A percentile compares a stretch with the other conserved stretches of the same genome.
These are phyloP conservation scores for Hypercompe scribonia DNA, from an alignment of 2,888 invertebrate species.

Conservation along the genomic window DNA sequence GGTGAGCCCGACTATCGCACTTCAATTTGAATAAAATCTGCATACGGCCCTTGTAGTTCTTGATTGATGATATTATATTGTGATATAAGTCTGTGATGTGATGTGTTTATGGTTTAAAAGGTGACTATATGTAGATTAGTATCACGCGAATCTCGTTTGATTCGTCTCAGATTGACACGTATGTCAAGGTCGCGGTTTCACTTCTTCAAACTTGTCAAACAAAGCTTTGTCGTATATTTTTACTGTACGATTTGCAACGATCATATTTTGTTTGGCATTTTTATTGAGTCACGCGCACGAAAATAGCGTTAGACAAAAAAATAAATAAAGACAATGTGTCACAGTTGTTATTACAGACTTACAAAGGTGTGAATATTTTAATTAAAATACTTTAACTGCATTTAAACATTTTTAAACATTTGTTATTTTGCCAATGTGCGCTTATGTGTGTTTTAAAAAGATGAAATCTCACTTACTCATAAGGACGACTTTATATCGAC, in stretches of 20 bases:
- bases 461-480: background rate
- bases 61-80: constrained; percentile 75
- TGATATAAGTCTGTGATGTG: constrained; percentile 68
- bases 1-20: constrained; percentile 69
- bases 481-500: background rate
- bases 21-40: constrained; percentile 76
- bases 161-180: constrained; percentile 70
- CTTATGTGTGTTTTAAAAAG: background rate
- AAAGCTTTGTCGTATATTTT: constrained; percentile 67
- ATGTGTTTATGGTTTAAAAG: constrained; percentile 75
- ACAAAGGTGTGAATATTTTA: constrained; percentile 63
- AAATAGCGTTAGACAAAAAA: constrained; percentile 46
- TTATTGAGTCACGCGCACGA: constrained; percentile 62
- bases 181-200: constrained; percentile 75
- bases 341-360: constrained; percentile 52
- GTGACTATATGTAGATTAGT: constrained; percentile 83
- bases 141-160: constrained; percentile 71
- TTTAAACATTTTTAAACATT: constrained; percentile 15
- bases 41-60: constrained; percentile 73
- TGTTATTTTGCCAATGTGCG: background rate
- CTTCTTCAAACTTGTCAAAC: constrained; percentile 70
- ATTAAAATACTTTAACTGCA: constrained; percentile 45
- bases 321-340: constrained; percentile 46
- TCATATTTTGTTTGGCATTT: constrained; percentile 64
- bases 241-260: constrained; percentile 37